Evolutionary conservation across 2,888 invertebrate species (phyloP), one percentile per base, ranked within the genome.

Genomic region (Oxycera nigricornis): DNA sequence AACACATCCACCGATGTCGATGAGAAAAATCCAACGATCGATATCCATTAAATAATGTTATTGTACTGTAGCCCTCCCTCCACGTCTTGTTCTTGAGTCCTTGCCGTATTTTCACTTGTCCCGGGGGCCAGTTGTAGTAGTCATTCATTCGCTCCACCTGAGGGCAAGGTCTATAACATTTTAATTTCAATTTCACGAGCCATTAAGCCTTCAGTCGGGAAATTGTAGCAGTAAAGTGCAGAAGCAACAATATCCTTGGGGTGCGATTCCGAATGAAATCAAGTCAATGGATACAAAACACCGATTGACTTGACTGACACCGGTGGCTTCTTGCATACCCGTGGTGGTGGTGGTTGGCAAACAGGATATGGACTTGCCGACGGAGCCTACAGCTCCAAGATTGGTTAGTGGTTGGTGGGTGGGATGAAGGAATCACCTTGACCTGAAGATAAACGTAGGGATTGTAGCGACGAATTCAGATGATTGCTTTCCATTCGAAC

Each of bases 141-240:
- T 65, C 65, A 39, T 41, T 35, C 62, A 65, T 24, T 41, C 24
- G 17, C 55, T 17, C 22, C 70, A 70, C 70, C 70, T 70, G 70
- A 26, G 55, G 35, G 31, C 70, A 70, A 70, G 20, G 70, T 73
- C 59, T 62, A 73, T 62, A 73, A 62, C 73, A 73, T 73, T 73
- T 73, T 73, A 73, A 73, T 73, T 73, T 73, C 73, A 73, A 73
- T 73, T 73, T 73, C 73, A 62, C 73, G 61, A 61, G 62, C 61
- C 73, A 73, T 73, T 73, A 73, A 73, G 62, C 46, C 39, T 73
- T 17, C 57, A 70, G 52, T 62, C 62, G 14, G 30, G 73, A 65
- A 65, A 73, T 62, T 61, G 59, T 73, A 62, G 30, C 35, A 61
- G 41, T 46, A 30, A 50, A 73, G 20, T 22, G 41, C 65, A 41